Evolutionary conservation across 2,888 invertebrate genomes (phyloP), one percentile per base, ranked within the genome.

Genomic region (Xanthostigma xanthostigma): DNA sequence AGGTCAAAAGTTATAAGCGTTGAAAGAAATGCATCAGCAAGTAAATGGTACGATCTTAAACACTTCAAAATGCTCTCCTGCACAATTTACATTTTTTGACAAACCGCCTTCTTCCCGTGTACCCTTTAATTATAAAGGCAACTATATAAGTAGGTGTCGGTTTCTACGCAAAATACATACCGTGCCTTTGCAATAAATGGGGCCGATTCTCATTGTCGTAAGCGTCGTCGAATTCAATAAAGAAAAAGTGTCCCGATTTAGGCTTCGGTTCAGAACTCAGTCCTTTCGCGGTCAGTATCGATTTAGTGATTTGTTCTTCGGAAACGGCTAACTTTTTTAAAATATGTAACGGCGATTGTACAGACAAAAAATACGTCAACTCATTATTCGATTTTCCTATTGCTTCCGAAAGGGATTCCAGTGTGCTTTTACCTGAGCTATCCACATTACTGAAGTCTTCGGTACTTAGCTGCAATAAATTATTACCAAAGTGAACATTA

Each of bases 141-240:
- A 14, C 17, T 4, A 9, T 10, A 38, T 14, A 14, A 9, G 9
- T 33, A 12, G n/a, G 42, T 27, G 27, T 27, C 27, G 41, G 42
- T 43, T 8, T 9, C 14, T n/a, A 12, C n/a, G 36, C 11, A 14
- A 9, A 14, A 36, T 12, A 51, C 54, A 66, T 68, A 67, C 80
- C 76, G 59, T 83, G 82, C 35, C 76, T 69, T 44, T 69, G 68
- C 10, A 78, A 68, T 61, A 81, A 67, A 1, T 73, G 71, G 10
- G 64, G 58, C 38, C 78, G 62, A 11, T 73, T 68, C 54, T 77
- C 77, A 27, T 69, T 71, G 17, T 75, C 75, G 42, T 61, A 63
- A 5, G 76, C 75, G 59, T 78, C 78, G 53, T 76, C 71, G 27
- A 82, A 65, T 48, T 67, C 68, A 35, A 81, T 68, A 51, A 79